Base-by-base conservation (phyloP, 1,140 invertebrate genomes). In the Penaeus vannamei region DNA sequence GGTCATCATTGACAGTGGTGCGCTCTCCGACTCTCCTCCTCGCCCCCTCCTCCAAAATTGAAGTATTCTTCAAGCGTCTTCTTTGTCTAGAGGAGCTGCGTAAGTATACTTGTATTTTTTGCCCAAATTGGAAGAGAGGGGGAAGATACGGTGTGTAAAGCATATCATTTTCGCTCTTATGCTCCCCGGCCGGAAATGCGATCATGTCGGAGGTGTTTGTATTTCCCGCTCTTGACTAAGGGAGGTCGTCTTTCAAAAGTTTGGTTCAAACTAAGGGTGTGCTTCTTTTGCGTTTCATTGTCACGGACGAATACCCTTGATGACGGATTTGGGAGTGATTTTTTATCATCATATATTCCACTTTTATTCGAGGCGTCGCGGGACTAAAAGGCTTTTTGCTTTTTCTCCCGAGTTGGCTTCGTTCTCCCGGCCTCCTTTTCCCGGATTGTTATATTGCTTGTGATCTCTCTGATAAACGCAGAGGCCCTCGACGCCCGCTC, bases 61-160 rank as follows among this genome's bases (percentile, higher is more conserved):
- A 87, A 87, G 86, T 79, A 72, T 87, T 81, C 86, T 87, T 80
- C 79, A 83, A 87, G 80, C 86, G 82, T 87, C 86, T 87, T 87
- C 86, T 87, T 87, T 87, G 86, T 87, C 86, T 87, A 82, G 86
- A 87, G 86, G 79, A 83, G 61, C 86, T 69, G 53, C 79, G 80
- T 87, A 83, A 87, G 86, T 83, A 87, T 87, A 29, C 86, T 87
- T 87, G 86, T 87, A 87, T 87, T 87, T 87, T 87, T 87, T 87
- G 86, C 86, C 80, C 86, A 87, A 87, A 87, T 87, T 87, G 86
- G 86, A 83, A 83, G 86, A 82, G 86, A 87, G 84, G 36, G 64
- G 62, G 80, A 61, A 81, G 79, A 87, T 69, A 72, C 62, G 61
- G n/a, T 32, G 64, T 62, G 26, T 76, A 42, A 83, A 82, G 64